These are phyloP conservation scores for Lycodopsis pacificus DNA, from an alignment of 2,797 vertebrate genomes.

Conservation along the genomic window DNA sequence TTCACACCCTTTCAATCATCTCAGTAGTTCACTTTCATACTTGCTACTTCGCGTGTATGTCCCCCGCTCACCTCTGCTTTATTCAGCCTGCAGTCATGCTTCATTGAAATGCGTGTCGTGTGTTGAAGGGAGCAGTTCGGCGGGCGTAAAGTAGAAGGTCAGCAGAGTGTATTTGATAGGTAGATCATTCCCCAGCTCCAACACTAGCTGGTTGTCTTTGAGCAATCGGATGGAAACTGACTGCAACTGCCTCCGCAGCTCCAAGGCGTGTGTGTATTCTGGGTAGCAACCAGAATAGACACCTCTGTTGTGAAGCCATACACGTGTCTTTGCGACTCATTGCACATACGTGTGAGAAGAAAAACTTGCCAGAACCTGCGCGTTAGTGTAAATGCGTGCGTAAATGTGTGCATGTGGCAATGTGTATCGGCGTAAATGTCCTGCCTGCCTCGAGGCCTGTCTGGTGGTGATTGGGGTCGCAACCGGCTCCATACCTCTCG, in stretches of 20 bases:
- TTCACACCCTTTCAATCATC: not conserved
- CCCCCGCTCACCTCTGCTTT: constrained; percentile 7
- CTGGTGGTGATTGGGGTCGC: constrained; percentile 44
- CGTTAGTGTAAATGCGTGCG: not conserved
- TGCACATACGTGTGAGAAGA: constrained; percentile 26
- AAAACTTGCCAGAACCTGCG: not conserved
- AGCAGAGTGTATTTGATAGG: constrained; percentile 43
- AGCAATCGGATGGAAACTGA: constrained; percentile 64
- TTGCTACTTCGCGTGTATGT: not conserved
- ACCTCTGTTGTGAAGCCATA: constrained; percentile 33
- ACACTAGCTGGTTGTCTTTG: constrained; percentile 66
- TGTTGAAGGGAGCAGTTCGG: constrained; percentile 37
- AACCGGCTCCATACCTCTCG: constrained; percentile 30
- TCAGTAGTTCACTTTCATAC: not conserved
- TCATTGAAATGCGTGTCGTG: constrained; percentile 35
- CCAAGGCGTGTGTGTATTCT: constrained; percentile 31
- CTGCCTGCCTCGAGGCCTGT: constrained; percentile 24
- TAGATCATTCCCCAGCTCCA: constrained; percentile 56
- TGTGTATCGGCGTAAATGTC: not conserved
- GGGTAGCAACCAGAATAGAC: constrained; percentile 56
- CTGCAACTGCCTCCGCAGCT: constrained; percentile 2
- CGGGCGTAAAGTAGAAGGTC: constrained; percentile 48
- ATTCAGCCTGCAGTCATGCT: constrained; percentile 6
- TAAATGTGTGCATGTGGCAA: not conserved
- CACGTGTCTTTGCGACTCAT: constrained; percentile 16